phyloP scores from a whole-genome alignment of 2,797 vertebrate genomes.

The Rhabdophis nuchalis region DNA sequence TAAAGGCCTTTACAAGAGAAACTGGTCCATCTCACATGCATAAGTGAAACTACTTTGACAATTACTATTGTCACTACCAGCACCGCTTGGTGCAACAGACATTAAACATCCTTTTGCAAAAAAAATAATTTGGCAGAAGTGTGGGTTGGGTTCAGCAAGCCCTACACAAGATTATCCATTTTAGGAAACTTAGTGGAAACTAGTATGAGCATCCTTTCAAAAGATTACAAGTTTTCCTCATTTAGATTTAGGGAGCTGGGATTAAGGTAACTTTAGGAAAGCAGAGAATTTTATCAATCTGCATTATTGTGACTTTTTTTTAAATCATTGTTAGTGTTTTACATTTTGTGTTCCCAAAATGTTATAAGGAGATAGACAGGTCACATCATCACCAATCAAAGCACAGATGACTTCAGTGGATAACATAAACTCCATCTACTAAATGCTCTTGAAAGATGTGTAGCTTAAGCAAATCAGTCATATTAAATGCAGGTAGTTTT shows the following conservation, averaged over 20 bases:
- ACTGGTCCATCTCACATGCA: background rate
- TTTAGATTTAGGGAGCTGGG: background rate
- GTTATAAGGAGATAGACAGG: background rate
- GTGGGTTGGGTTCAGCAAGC: background rate
- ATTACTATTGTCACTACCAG: background rate
- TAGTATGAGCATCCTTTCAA: background rate
- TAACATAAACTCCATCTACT: background rate
- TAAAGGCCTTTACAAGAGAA: background rate
- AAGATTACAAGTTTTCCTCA: background rate
- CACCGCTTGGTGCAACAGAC: background rate
- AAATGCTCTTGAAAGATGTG: slow-evolving; percentile 1
- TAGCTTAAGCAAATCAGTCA: slow-evolving; percentile 2
- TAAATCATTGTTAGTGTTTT: background rate
- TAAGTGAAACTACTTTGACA: background rate
- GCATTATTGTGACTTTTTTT: background rate
- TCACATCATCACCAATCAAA: background rate
- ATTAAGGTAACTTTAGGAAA: background rate
- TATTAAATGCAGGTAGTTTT: background rate
- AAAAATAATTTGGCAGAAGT: background rate
- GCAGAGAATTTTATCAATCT: background rate
- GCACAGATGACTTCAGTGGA: background rate
- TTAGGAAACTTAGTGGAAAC: background rate
- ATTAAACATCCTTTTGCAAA: background rate
- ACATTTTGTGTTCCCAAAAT: background rate
- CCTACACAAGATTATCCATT: background rate